Conservation (phyloP, 2,113 vertebrate genomes). For the Rynchops niger region DNA sequence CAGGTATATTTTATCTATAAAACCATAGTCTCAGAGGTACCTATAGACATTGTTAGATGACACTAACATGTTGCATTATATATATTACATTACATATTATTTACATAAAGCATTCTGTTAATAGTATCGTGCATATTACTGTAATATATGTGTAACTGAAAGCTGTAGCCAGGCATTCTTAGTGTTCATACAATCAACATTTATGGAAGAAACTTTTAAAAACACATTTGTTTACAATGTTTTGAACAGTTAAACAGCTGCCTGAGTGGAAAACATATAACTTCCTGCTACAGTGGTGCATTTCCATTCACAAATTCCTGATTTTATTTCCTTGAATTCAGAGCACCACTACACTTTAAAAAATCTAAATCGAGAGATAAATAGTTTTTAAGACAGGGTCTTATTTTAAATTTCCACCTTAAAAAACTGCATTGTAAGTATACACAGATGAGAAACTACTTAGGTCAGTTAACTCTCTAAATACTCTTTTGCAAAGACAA, state of each 20-base stretch:
- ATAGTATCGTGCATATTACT: background rate
- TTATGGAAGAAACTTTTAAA: background rate
- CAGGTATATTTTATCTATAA: background rate
- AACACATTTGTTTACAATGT: background rate
- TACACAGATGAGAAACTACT: background rate
- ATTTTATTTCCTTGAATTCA: constrained; percentile 27
- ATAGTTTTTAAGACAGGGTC: background rate
- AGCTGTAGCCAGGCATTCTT: background rate
- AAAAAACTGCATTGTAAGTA: background rate
- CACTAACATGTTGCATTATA: background rate
- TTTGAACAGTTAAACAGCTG: constrained; percentile 3
- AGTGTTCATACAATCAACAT: background rate
- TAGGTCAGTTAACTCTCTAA: background rate
- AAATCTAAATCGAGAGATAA: background rate
- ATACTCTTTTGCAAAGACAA: background rate
- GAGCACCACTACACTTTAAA: background rate
- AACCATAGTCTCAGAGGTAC: background rate
- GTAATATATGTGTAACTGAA: background rate
- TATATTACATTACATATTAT: background rate
- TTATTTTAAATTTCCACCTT: background rate
- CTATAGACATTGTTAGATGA: background rate
- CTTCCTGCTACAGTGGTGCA: background rate
- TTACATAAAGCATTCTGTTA: background rate
- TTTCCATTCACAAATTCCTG: constrained; percentile 13
- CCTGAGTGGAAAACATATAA: background rate